Conservation (phyloP, 2,797 vertebrate genomes). For the Phylloscopus collybita region DNA sequence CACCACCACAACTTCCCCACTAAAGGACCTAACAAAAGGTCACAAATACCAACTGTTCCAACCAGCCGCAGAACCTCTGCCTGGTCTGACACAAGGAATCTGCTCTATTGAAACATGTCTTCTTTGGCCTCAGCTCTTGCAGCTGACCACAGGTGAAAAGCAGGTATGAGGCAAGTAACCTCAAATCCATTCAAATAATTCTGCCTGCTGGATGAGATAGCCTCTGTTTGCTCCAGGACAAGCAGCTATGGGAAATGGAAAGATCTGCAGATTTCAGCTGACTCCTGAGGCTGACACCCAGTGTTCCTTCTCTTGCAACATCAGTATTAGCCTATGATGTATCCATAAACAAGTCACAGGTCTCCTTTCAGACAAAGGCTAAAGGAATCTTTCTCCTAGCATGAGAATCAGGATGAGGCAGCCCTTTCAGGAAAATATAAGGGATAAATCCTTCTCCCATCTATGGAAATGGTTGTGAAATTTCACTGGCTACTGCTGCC, state of each 20-base stretch:
- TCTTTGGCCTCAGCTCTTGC: background rate
- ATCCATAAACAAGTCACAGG: background rate
- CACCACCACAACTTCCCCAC: background rate
- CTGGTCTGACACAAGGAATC: background rate
- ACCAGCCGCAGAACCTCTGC: background rate
- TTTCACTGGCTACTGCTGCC: background rate
- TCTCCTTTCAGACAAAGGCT: background rate
- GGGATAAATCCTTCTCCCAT: background rate
- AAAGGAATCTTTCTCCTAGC: background rate
- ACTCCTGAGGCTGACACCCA: background rate
- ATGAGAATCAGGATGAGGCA: background rate
- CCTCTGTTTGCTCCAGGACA: background rate
- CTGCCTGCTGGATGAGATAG: background rate
- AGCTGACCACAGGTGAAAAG: background rate
- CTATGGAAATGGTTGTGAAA: background rate
- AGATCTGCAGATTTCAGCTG: background rate
- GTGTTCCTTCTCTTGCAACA: background rate
- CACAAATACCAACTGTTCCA: background rate
- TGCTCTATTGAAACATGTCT: background rate
- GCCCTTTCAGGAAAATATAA: background rate
- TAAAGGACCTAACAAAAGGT: background rate
- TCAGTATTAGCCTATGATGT: background rate
- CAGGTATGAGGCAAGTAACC: background rate
- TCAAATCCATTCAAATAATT: background rate
- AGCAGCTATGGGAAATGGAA: background rate